Base-by-base conservation (phyloP, 2,113 vertebrate species). In the Aythya baeri region DNA sequence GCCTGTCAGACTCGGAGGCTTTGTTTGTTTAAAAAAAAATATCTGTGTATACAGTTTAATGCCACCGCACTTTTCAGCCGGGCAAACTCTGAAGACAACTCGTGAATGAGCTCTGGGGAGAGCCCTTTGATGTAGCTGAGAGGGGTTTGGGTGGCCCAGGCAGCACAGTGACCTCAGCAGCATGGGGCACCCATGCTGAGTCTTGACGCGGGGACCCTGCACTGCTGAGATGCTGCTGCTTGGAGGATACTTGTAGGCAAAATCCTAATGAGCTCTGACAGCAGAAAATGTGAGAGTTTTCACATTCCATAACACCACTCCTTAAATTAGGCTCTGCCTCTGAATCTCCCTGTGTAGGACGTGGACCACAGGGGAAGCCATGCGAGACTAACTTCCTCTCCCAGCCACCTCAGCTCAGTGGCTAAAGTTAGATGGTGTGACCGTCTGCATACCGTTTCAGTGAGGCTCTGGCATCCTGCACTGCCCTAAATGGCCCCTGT, bases 1-100 rank as follows among this genome's bases (percentile, higher is more conserved):
- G 89, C 92, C 81, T 82, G 89, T 82, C 88, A 90, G 85, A 88
- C 75, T 90, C 38, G 34, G 50, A 86, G 76, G 73, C 74, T 95
- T 90, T 81, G 83, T 90, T 93, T 95, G 68, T 76, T 91, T 13
- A 8, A 75, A 72, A 38, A 83, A n/a, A 82, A 50, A 50, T 9
- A 70, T 15, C 3, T 34, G 38, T 4, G 0, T 62, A 70, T 83
- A 73, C 43, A 27, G 14, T 94, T 87, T 87, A 74, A 94, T 91
- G 83, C 67, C 82, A 55, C 71, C 4, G 5, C 86, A 73, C 59
- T 94, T 87, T 91, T 92, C 67, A 73, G 21, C 66, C 65, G 73
- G 29, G 52, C 29, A 93, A 54, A 41, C 57, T 83, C 54, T 74
- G 78, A 86, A 72, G 86, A 61, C 89, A 94, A 49, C 21, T 67